Base-by-base conservation (phyloP, 2,113 vertebrate species). In the Parus major region DNA sequence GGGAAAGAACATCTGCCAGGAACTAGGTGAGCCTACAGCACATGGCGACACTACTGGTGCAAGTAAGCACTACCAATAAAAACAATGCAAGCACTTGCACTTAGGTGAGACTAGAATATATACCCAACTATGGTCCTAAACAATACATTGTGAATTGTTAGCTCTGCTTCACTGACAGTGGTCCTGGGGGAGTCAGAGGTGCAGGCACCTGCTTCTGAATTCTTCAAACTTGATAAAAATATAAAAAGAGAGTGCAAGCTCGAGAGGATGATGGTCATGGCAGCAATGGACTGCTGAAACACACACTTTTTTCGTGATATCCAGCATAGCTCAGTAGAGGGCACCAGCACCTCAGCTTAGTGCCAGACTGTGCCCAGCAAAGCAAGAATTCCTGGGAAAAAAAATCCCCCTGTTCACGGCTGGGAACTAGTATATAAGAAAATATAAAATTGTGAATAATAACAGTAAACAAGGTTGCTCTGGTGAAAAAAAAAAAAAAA, bases 261-360 rank as follows among this genome's bases (percentile, higher is more conserved):
- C 2, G 3, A 59, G 64, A 56, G 25, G 39, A 6, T 7, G 19
- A 16, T 5, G 27, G 23, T 75, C 24, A 20, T 9, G 5, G 52
- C 60, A 66, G 72, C 36, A 41, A 10, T 1, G 0, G 41, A 28
- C 4, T 4, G 33, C 33, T 15, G 41, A 15, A 69, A 53, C 10
- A 5, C 0, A 1, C 14, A 1, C 27, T 50, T 65, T 64, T 44
- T 22, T 59, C 57, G 53, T 57, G 53, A 21, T 31, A 5, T 28
- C 13, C 52, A 22, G 33, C 3, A 1, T 25, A 10, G 7, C 29
- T 87, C 97, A 92, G 91, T 91, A 97, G 96, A 97, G 97, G 96
- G 97, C 96, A 95, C 68, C 87, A 95, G 57, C 50, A 59, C 39
- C 59, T 84, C 92, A 93, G 21, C 5, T 91, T 76, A 65, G 66